Evolutionary conservation across 2,797 vertebrate species (phyloP).

Genomic region (Hafferia zeledoni): DNA sequence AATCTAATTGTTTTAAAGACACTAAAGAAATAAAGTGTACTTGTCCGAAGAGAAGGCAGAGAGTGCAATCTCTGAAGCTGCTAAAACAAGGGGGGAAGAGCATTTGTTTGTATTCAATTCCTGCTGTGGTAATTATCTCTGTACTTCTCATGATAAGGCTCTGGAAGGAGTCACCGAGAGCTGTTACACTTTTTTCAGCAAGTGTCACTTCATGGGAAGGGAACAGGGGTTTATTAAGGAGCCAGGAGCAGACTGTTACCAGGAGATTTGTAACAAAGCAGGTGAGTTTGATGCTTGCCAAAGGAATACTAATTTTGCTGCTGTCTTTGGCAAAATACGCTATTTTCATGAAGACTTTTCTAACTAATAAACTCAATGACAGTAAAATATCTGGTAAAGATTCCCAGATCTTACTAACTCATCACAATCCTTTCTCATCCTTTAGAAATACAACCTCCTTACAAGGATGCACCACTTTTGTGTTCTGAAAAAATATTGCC

Average conservation of each 20-base stretch:
- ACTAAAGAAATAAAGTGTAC: background rate
- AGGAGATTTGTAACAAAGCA: background rate
- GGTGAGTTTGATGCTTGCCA: background rate
- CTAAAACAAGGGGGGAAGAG: background rate
- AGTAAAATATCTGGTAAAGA: background rate
- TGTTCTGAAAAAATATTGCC: too few relatives aligned
- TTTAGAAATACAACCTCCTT: background rate
- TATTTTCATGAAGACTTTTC: background rate
- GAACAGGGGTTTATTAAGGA: background rate
- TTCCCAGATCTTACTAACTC: background rate
- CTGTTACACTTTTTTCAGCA: background rate
- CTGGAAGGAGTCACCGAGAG: background rate
- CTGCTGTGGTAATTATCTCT: background rate
- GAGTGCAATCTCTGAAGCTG: background rate
- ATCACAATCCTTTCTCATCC: background rate
- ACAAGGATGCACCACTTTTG: background rate
- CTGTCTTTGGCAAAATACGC: background rate
- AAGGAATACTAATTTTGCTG: background rate
- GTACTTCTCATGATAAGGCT: background rate
- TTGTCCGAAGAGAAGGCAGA: background rate
- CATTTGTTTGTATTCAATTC: background rate
- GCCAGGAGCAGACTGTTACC: background rate
- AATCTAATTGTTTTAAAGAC: background rate
- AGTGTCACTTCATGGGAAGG: background rate
- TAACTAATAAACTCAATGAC: background rate